A percentile compares a stretch with the other conserved stretches of the same genome.
Evolutionary conservation across 2,113 vertebrate species (phyloP).

Genomic region (Cochlearius cochlearius): DNA sequence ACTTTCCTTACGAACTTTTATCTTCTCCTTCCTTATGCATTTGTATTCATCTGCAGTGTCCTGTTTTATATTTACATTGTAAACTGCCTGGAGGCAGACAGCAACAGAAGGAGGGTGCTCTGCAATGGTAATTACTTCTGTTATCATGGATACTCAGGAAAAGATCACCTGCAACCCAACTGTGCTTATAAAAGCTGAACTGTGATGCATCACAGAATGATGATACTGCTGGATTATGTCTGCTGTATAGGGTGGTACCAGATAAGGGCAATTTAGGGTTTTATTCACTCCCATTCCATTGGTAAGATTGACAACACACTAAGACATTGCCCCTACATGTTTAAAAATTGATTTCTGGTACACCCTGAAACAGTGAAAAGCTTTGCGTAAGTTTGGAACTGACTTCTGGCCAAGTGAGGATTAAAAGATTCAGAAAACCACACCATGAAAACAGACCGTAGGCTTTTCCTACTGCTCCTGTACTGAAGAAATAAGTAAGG

Average conservation of each 20-base stretch:
- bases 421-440: not conserved
- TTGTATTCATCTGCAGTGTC: not conserved
- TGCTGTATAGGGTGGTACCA: not conserved
- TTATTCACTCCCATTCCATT: not conserved
- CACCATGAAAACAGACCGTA: not conserved
- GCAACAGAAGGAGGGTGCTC: not conserved
- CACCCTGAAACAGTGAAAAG: not conserved
- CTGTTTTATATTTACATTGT: not conserved
- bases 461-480: not conserved
- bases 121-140: constrained; percentile 22
- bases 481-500: not conserved
- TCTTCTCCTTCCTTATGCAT: not conserved
- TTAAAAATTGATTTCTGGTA: not conserved
- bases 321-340: not conserved
- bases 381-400: not conserved
- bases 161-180: not conserved
- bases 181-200: not conserved
- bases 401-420: not conserved
- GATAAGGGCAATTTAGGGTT: not conserved
- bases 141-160: constrained; percentile 9
- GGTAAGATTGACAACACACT: not conserved
- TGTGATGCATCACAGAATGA: not conserved
- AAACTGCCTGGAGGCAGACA: not conserved
- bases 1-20: not conserved
- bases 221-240: not conserved